Base-by-base conservation (phyloP, 2,888 invertebrate species). In the Tricholauxania praeusta region DNA sequence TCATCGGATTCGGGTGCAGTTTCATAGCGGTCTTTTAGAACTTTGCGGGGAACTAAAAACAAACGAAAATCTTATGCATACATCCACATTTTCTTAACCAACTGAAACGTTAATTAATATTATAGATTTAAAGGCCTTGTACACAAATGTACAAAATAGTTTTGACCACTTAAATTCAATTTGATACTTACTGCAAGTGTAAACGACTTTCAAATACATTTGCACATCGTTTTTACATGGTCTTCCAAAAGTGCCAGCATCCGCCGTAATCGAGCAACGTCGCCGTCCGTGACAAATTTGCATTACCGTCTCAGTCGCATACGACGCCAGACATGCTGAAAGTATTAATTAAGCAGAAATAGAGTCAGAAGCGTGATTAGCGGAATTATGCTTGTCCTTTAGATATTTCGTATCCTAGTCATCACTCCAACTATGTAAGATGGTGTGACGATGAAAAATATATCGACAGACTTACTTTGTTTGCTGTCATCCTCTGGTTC, bases 261-360 rank as follows among this genome's bases (percentile, higher is more conserved):
- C 94, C 3, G 95, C 95, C 28, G 93, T 91, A 67, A 95, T 89
- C 64, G 93, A 92, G 84, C 95, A 95, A 73, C 92, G 91, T 75
- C 95, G 89, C 84, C 94, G 93, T 51, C 95, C 95, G 84, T 95
- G 95, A 85, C 95, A 95, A 80, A 92, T 91, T 82, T 93, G 91
- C 93, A 96, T 95, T 71, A 96, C 93, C 19, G 94, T 94, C 88
- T 97, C 96, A n/a, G 96, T 94, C 7, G 96, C 95, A 87, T 94
- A 94, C 80, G 93, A 93, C 79, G 94, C 94, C 86, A 95, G 89
- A 86, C 97, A 97, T 19, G 95, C 96, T 96, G 75, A 19, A 79
- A 72, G 62, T 64, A 71, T 32, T 7, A 49, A 39, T 17, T 12
- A 6, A 49, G 57, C 39, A 64, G 17, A 32, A 52, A 52, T n/a